Conservation (phyloP, 2,113 vertebrate species). For the Cisticola juncidis region DNA sequence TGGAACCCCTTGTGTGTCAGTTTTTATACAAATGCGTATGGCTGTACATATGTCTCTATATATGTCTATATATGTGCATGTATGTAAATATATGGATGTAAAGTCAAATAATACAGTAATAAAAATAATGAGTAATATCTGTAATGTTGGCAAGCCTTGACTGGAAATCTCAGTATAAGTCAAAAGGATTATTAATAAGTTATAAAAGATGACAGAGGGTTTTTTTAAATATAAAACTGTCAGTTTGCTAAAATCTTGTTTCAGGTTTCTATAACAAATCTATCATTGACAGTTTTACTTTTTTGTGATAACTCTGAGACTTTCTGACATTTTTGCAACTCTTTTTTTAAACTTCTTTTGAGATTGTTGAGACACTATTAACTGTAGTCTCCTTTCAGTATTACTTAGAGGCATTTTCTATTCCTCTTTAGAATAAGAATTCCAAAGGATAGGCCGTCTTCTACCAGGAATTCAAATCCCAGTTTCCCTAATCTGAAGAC, state of each 20-base stretch:
- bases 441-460: slow-evolving; percentile 6
- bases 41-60: no score
- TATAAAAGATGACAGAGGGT: background rate
- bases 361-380: slow-evolving; percentile 14
- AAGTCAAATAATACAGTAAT: background rate
- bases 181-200: slow-evolving; percentile 9
- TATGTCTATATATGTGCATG: background rate
- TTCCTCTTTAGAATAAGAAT: slow-evolving; percentile 9
- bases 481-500: background rate
- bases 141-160: background rate
- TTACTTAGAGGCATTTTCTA: slow-evolving; percentile 11
- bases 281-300: slow-evolving; percentile 19
- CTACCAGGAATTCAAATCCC: slow-evolving; percentile 19
- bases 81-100: background rate
- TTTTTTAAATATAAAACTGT: slow-evolving; percentile 22
- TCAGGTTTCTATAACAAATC: slow-evolving; percentile 14
- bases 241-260: slow-evolving; percentile 14
- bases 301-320: slow-evolving; percentile 27
- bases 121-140: background rate
- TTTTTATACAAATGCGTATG: background rate
- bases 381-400: slow-evolving; percentile 23
- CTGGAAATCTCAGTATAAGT: background rate
- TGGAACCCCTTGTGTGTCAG: background rate
- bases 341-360: slow-evolving; percentile 30
- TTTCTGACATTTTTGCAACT: slow-evolving; percentile 28